These are phyloP conservation scores for Odocoileus virginianus DNA, from an alignment of 2,113 vertebrate species.

Conservation along the genomic window DNA sequence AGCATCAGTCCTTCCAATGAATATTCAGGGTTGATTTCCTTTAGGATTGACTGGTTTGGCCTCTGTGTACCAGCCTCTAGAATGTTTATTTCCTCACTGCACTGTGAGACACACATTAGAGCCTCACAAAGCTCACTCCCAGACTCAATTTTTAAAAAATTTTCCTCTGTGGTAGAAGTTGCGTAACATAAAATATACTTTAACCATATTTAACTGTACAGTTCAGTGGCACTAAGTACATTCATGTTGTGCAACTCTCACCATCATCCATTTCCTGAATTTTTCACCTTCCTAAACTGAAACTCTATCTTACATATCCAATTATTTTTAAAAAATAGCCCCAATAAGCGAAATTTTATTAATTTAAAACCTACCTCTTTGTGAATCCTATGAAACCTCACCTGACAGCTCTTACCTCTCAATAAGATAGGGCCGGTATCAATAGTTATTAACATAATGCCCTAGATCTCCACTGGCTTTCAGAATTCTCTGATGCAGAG, in stretches of 20 bases:
- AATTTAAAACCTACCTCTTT: not conserved
- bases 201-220: not conserved
- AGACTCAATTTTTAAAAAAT: not conserved
- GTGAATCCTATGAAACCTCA: not conserved
- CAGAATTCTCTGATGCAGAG: not conserved
- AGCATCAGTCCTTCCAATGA: not conserved
- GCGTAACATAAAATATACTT: not conserved
- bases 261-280: not conserved
- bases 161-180: not conserved
- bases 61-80: not conserved
- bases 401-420: not conserved
- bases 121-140: not conserved
- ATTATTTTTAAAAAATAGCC: not conserved
- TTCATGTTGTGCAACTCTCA: not conserved
- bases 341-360: not conserved
- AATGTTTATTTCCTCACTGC: not conserved
- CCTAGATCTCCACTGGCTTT: not conserved
- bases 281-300: not conserved
- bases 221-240: not conserved
- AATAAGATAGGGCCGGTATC: not conserved
- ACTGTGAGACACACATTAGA: rapidly evolving
- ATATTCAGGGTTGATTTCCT: not conserved
- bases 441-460: not conserved
- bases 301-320: not conserved
- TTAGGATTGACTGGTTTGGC: not conserved